Evolutionary conservation across 2,888 invertebrate genomes (phyloP), one percentile per base, ranked within the genome.

Genomic region (Amiota communis): DNA sequence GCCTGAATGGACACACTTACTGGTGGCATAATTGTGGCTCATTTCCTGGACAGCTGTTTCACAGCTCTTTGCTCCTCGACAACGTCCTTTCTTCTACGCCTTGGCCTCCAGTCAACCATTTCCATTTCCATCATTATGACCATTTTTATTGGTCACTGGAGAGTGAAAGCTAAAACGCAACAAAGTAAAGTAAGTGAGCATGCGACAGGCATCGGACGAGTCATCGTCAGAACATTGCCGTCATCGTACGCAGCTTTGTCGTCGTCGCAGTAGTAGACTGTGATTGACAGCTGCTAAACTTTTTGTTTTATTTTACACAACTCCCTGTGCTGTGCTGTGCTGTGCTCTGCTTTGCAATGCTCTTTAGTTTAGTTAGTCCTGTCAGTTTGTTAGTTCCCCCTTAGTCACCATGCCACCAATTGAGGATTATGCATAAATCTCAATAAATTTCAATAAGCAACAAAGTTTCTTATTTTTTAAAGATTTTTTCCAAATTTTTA

Each of bases 21-120:
- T 83, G 83, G 81, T 83, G 82, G 86, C 86, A 86, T 85, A 87
- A 87, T 85, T 85, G 87, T 81, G 80, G 87, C 85, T 85, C 84
- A 87, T 85, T 85, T 85, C 87, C 86, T 85, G 85, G 78, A 81
- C 85, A 85, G 85, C 81, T 84, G 84, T 78, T 78, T 74, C 74
- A 61, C 77, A 75, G 70, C 72, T 68, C 23, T 69, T 51, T 23
- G 47, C 17, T 61, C 20, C 23, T 49, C 61, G 20, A 8, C 68
- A 36, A 6, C 8, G 10, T 12, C 53, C 77, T 74, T 86, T 86
- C 83, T 78, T 82, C n/a, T n/a, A n/a, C 69, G 71, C 73, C 75
- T 63, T 23, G 2, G 70, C 72, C 15, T 15, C 10, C n/a, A 53
- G 13, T 15, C 13, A 53, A 15, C 13, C 63, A 63, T 12, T 51